A percentile compares a stretch with the other conserved stretches of the same genome.
phyloP scores from a whole-genome alignment of 2,113 vertebrate genomes.

The Actenoides lindsayi region DNA sequence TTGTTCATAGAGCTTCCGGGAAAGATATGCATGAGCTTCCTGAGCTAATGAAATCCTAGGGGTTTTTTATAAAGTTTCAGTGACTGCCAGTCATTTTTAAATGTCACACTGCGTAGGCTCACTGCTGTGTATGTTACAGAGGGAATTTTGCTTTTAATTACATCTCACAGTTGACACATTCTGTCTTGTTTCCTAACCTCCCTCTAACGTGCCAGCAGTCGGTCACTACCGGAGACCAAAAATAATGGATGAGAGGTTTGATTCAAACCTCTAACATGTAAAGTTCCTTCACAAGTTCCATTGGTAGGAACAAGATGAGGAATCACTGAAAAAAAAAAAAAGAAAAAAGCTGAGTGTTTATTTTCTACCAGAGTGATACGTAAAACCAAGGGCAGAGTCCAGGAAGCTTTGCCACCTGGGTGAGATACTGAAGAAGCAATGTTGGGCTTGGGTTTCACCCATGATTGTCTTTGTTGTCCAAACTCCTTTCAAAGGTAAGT shows the following conservation, averaged over 20 bases:
- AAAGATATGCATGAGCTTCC: constrained; percentile 46
- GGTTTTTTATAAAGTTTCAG: background rate
- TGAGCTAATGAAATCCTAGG: constrained; percentile 18
- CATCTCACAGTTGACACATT: background rate
- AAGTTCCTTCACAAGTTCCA: background rate
- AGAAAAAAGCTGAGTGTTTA: background rate
- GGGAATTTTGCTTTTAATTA: constrained; percentile 25
- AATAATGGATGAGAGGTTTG: background rate
- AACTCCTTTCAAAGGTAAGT: constrained; percentile 1
- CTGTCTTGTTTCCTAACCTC: background rate
- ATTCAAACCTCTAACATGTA: background rate
- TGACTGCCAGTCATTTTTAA: constrained; percentile 32
- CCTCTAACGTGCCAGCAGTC: background rate
- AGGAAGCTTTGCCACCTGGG: background rate
- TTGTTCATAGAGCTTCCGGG: constrained; percentile 51
- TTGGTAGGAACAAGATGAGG: background rate
- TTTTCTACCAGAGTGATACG: background rate
- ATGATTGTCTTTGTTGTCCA: constrained; percentile 8
- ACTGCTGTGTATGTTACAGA: background rate
- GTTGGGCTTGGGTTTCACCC: constrained; percentile 10
- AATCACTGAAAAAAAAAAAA: background rate
- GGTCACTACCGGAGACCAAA: background rate
- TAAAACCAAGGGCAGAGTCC: background rate
- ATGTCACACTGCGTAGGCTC: background rate
- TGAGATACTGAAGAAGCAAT: background rate